These are phyloP conservation scores for Troilus luridus DNA, from an alignment of 2,888 invertebrate species.

Conservation along the genomic window DNA sequence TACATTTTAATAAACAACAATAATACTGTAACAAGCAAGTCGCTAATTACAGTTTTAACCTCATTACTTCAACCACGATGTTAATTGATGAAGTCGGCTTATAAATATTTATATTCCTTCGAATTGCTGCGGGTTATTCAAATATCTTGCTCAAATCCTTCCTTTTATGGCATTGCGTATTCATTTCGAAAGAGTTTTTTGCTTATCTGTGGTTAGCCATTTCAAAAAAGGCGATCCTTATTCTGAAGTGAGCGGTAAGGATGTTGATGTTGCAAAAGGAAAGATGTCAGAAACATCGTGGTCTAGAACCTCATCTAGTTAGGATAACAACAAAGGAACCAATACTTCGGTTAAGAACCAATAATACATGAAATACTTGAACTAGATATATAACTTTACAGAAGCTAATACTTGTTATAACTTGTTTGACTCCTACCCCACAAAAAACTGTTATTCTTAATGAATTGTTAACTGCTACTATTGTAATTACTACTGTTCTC, in stretches of 20 bases:
- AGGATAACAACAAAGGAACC: not conserved
- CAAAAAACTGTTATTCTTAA: no score
- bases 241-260: not conserved
- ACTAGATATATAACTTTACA: no score
- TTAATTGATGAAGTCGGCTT: not conserved
- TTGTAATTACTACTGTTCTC: no score
- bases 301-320: not conserved
- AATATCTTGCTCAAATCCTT: not conserved
- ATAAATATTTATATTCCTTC: constrained; percentile 9
- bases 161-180: not conserved
- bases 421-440: no score
- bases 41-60: not conserved
- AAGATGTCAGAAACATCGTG: not conserved
- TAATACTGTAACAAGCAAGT: not conserved
- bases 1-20: constrained; percentile 2
- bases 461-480: no score
- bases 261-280: not conserved
- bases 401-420: no score
- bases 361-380: no score
- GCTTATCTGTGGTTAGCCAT: not conserved
- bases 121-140: not conserved
- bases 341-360: no score
- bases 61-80: not conserved
- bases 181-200: not conserved
- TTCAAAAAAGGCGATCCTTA: not conserved